phyloP scores from a whole-genome alignment of 1,140 invertebrate genomes.

The Portunus trituberculatus region DNA sequence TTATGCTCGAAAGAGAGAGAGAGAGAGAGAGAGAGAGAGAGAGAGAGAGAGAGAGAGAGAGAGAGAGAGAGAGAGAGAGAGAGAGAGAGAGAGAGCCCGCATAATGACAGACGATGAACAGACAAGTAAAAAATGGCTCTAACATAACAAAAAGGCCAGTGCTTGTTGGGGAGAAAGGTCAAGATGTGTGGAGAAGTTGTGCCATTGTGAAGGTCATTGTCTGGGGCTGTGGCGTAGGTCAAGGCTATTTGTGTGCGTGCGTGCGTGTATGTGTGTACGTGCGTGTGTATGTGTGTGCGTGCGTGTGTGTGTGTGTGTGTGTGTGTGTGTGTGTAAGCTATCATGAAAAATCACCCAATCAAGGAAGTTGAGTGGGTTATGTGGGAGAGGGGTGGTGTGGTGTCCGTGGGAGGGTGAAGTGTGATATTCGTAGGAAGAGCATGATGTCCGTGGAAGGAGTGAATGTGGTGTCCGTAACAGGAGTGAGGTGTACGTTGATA shows the following conservation, averaged over 20 bases:
- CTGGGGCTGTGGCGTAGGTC: not conserved
- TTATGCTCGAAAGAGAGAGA: too few species aligned
- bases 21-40: too few species aligned
- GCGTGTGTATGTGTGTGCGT: not conserved
- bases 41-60: not conserved
- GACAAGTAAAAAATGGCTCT: not conserved
- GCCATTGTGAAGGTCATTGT: not conserved
- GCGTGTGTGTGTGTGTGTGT: not conserved
- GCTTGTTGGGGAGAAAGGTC: not conserved
- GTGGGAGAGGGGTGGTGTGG: too few species aligned
- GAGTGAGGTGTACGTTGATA: too few species aligned
- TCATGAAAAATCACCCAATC: not conserved
- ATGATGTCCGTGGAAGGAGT: too few species aligned
- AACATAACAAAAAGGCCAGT: too few species aligned
- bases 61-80: conserved; percentile 20
- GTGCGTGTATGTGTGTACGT: not conserved
- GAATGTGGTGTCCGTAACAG: too few species aligned
- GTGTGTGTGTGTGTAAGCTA: not conserved
- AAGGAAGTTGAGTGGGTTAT: not conserved
- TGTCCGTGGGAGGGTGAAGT: too few species aligned
- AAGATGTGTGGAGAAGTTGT: not conserved
- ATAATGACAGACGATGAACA: not conserved
- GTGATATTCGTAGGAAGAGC: too few species aligned
- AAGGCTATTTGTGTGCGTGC: not conserved
- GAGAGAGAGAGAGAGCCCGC: not conserved